Evolutionary conservation across 2,113 vertebrate genomes (phyloP), one percentile per base, ranked within the genome.

Genomic region (Phodopus roborovskii): DNA sequence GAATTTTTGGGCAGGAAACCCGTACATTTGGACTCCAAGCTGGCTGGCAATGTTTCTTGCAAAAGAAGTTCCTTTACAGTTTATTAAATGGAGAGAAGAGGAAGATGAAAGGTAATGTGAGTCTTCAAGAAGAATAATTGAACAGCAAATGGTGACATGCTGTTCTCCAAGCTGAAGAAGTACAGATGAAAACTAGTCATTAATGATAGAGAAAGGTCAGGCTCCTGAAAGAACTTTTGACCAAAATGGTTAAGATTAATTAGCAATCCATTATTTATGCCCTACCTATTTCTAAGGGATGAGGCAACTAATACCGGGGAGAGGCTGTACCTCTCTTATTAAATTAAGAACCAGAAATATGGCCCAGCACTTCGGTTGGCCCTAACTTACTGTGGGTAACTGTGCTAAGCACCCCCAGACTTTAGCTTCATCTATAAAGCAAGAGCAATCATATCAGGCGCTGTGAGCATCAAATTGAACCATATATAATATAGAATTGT

Each of bases 81-180:
- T 89, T 84, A 78, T 83, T 96, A 79, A 84, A 77, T n/a, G 70
- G 50, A 77, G 92, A 93, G 73, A 91, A 92, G 79, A 82, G 53
- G 90, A 75, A 90, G 90, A 97, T 92, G 95, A 96, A 96, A 93
- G 83, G 62, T 66, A 30, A 60, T 60, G 45, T 28, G 92, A 75
- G n/a, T 71, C 90, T 97, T 94, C 90, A 93, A 94, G 96, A 86
- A 94, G 90, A 97, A 96, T 94, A 96, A 94, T 17, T 92, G 95
- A 96, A 73, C 19, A 93, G 91, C 74, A 81, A 92, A 85, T 2
- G 70, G 79, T 66, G 74, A 93, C 93, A 87, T 22, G 84, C 93
- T 93, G 70, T 92, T 93, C 97, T 95, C 62, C 53, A 78, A 84
- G 84, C 92, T 85, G 87, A 36, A 75, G 93, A 91, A 95, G 95